Percentiles rank a stretch among this genome's conserved stretches.
These are phyloP conservation scores for Stomorhina lunata DNA, from an alignment of 2,888 invertebrate species.

Conservation along the genomic window DNA sequence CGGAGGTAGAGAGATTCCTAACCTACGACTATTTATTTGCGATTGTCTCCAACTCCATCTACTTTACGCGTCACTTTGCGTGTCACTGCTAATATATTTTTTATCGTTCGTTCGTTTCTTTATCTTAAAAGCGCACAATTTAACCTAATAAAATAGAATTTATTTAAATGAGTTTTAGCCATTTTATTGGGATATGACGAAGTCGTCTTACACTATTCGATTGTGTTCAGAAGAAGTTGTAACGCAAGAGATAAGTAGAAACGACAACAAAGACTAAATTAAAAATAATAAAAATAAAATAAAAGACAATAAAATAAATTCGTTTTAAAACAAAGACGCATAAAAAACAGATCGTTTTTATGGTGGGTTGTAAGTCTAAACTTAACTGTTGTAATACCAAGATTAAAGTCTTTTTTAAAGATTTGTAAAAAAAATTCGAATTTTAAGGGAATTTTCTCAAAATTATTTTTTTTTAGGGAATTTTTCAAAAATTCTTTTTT, in stretches of 20 bases:
- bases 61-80: not conserved
- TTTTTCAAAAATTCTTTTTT: no score
- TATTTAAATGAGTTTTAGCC: not conserved
- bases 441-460: no score
- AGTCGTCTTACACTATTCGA: not conserved
- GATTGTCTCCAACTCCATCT: not conserved
- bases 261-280: not conserved
- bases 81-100: not conserved
- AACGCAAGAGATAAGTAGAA: not conserved
- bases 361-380: no score
- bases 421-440: no score
- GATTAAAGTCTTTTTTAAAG: no score
- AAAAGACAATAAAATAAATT: slow-evolving; percentile 3
- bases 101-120: not conserved
- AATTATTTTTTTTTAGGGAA: no score
- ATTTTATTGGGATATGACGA: not conserved
- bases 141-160: not conserved
- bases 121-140: not conserved
- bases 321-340: not conserved
- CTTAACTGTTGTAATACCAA: no score
- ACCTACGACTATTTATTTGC: slow-evolving; percentile 8
- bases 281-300: slow-evolving; percentile 5
- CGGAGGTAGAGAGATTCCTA: not conserved
- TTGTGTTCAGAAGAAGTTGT: no score
- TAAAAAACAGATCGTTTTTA: not conserved